phyloP scores from a whole-genome alignment of 2,113 vertebrate species.

The Heterocephalus glaber region DNA sequence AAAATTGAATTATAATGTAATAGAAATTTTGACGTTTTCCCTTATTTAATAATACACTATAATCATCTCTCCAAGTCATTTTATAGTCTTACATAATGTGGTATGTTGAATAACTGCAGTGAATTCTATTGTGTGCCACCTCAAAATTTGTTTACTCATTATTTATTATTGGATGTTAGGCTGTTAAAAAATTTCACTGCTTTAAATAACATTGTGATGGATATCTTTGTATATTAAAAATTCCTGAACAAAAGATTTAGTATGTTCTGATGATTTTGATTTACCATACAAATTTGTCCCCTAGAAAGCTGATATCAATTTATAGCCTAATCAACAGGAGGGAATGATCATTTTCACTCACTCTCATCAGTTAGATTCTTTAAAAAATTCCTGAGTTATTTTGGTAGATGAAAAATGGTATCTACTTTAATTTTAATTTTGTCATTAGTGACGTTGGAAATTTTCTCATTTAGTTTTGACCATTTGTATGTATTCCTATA shows the following conservation, averaged over 20 bases:
- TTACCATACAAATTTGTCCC: conserved; percentile 18
- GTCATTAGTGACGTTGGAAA: not conserved
- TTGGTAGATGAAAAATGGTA: conserved; percentile 26
- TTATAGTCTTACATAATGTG: not conserved
- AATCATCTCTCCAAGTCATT: conserved; percentile 42
- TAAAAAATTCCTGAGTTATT: not conserved
- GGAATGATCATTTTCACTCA: conserved; percentile 19
- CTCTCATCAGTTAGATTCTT: not conserved
- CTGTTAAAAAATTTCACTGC: not conserved
- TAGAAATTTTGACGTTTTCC: conserved; percentile 37
- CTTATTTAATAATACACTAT: conserved; percentile 22
- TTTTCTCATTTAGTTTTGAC: not conserved
- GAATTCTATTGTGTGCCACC: not conserved
- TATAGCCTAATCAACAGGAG: conserved; percentile 52
- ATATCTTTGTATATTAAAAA: not conserved
- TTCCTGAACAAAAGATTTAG: not conserved
- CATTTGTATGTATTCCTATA: not conserved
- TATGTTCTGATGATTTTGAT: conserved; percentile 28
- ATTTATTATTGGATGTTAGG: conserved; percentile 24
- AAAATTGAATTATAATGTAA: not conserved
- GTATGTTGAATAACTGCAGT: conserved; percentile 34
- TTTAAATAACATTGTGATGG: conserved; percentile 42
- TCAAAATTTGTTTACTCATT: conserved; percentile 40
- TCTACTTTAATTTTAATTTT: not conserved
- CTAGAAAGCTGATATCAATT: conserved; percentile 15